Conservation (phyloP, 1,140 invertebrate genomes). For the Bombus waltoni region DNA sequence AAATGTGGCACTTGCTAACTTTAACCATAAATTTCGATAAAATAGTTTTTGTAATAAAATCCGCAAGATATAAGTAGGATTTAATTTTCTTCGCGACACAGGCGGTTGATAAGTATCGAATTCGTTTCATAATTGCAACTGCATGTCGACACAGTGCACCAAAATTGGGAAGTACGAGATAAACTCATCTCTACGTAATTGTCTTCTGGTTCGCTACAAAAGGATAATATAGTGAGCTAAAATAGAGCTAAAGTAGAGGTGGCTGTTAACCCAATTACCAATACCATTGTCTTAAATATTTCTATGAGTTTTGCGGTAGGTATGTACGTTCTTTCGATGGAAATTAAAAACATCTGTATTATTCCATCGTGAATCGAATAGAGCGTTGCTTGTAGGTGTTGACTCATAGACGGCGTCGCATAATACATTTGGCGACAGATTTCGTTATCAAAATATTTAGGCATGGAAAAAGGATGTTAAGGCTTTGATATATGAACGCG, state of each 20-base stretch:
- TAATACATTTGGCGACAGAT: not conserved
- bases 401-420: too few relatives aligned
- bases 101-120: too few relatives aligned
- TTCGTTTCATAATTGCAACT: too few relatives aligned
- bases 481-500: slow-evolving; percentile 9
- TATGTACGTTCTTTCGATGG: not conserved
- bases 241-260: too few relatives aligned
- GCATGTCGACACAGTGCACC: too few relatives aligned
- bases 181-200: too few relatives aligned
- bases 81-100: not conserved
- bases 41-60: not conserved
- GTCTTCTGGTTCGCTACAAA: not conserved
- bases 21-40: not conserved
- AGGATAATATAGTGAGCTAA: too few relatives aligned
- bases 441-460: slow-evolving; percentile 25
- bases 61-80: not conserved
- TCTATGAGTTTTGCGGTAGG: too few relatives aligned
- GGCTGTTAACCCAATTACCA: too few relatives aligned
- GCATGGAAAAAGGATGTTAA: slow-evolving; percentile 32
- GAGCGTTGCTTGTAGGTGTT: too few relatives aligned
- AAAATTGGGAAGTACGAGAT: too few relatives aligned
- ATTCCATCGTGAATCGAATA: not conserved
- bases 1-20: not conserved
- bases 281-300: too few relatives aligned
- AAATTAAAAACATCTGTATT: not conserved